Percentiles rank a stretch among this genome's conserved stretches.
phyloP scores from a whole-genome alignment of 2,888 invertebrate genomes.

The Cerastis rubricosa region DNA sequence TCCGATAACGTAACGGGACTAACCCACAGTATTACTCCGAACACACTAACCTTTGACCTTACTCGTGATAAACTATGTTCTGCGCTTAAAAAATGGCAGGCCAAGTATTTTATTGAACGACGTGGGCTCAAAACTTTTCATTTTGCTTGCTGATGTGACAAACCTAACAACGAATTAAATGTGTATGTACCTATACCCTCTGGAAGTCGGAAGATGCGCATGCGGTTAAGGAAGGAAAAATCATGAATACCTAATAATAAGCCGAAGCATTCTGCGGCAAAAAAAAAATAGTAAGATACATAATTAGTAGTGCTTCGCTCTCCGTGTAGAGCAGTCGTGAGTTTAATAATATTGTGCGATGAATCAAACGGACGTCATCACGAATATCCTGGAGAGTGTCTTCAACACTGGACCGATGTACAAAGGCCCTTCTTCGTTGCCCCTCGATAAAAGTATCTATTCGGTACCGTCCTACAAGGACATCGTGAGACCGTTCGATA shows the following conservation, averaged over 20 bases:
- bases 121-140: background rate
- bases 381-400: background rate
- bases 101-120: background rate
- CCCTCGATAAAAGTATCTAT: background rate
- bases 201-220: background rate
- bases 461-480: background rate
- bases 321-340: slow-evolving; percentile 6
- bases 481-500: background rate
- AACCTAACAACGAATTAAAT: background rate
- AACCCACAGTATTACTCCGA: background rate
- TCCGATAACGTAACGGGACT: background rate
- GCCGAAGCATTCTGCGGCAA: no score
- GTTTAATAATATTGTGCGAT: slow-evolving; percentile 15
- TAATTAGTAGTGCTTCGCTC: slow-evolving; percentile 13
- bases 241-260: background rate
- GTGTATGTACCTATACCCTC: background rate
- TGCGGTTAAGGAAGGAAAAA: slow-evolving; percentile 28
- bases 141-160: background rate
- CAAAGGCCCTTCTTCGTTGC: background rate
- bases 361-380: background rate
- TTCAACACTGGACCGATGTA: background rate
- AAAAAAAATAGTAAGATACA: background rate
- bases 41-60: background rate
- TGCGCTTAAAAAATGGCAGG: background rate
- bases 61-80: background rate